phyloP scores from a whole-genome alignment of 1,140 invertebrate genomes.

The Pentalonia nigronervosa region DNA sequence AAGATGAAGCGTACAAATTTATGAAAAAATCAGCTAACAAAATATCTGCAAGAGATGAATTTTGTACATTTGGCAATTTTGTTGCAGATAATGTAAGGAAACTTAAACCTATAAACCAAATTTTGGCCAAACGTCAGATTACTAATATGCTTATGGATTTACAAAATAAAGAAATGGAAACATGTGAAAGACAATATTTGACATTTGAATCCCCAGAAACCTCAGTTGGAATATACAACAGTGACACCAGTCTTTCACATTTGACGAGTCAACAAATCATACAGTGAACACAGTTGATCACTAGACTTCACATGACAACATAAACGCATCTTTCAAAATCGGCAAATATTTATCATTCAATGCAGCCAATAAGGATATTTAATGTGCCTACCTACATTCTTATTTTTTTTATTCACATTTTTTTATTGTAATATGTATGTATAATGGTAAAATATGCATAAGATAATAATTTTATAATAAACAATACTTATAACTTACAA shows the following conservation, averaged over 20 bases:
- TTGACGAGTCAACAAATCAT: no score
- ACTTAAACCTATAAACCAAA: not conserved
- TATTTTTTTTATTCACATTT: no score
- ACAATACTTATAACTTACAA: no score
- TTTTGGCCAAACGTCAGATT: slow-evolving; percentile 13
- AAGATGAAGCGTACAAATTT: not conserved
- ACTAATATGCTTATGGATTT: not conserved
- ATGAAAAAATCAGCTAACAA: not conserved
- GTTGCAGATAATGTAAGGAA: not conserved
- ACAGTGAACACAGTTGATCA: not conserved
- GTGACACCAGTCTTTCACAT: no score
- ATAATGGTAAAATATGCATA: no score
- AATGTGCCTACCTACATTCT: not conserved
- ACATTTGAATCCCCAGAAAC: not conserved
- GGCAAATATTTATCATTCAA: not conserved
- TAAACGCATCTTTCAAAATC: not conserved
- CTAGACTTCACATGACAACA: not conserved
- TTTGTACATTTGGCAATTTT: not conserved
- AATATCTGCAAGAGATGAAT: not conserved
- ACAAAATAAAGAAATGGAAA: slow-evolving; percentile 3
- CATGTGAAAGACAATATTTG: not conserved
- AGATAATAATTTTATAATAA: no score
- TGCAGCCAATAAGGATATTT: not conserved
- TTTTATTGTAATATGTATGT: no score
- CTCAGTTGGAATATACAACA: not conserved